Evolutionary conservation across 2,797 vertebrate genomes (phyloP).

Genomic region (Sphenopsis melanotis): DNA sequence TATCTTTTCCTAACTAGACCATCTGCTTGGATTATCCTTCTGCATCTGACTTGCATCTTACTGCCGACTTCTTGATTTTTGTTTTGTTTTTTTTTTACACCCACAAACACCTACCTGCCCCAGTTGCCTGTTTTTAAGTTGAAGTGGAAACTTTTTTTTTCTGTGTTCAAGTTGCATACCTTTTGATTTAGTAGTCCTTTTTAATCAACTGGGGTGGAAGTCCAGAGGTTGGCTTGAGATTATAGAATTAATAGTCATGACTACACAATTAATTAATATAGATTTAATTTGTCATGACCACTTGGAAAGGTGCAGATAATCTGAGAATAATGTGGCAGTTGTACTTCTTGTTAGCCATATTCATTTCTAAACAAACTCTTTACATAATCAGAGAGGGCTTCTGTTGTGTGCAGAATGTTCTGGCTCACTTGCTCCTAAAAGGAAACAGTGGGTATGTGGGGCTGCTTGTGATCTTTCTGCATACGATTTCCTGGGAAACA

Average conservation of each 20-base stretch:
- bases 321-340: not conserved
- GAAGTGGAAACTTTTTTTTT: not conserved
- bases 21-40: conserved; percentile 5
- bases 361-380: not conserved
- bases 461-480: not conserved
- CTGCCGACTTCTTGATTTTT: not conserved
- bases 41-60: not conserved
- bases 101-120: not conserved
- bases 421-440: not conserved
- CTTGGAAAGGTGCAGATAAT: not conserved
- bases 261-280: not conserved
- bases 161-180: not conserved
- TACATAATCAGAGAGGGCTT: not conserved
- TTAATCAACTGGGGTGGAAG: not conserved
- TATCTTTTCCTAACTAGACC: not conserved
- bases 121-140: not conserved
- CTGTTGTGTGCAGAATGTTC: not conserved
- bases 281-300: not conserved
- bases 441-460: not conserved
- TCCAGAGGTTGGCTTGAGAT: not conserved
- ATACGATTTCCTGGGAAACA: not conserved
- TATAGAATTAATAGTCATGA: not conserved
- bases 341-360: not conserved
- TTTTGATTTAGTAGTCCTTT: not conserved
- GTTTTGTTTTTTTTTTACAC: not conserved